A percentile compares a stretch with the other conserved stretches of the same genome.
Conservation (phyloP, 2,797 vertebrate species). For the Sebastes itinus region DNA sequence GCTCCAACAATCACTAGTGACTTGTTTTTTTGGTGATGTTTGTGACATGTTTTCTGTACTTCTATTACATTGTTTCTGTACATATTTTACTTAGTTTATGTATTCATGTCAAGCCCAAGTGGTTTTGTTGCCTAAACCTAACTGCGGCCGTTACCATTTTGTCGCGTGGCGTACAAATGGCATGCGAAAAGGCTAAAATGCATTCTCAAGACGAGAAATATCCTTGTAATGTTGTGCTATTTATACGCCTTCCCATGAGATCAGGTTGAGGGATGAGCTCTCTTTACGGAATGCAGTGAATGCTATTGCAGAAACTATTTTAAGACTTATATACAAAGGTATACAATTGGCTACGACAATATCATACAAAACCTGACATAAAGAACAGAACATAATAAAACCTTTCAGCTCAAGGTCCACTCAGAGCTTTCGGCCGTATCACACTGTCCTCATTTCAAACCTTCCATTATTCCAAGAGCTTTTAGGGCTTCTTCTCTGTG, state of each 20-base stretch:
- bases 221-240: too few species aligned
- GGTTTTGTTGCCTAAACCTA: neutral
- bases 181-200: neutral
- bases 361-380: too few species aligned
- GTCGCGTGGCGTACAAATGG: neutral
- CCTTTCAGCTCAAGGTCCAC: neutral
- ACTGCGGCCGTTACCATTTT: neutral
- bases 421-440: neutral
- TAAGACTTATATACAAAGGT: too few species aligned
- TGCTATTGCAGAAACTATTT: too few species aligned
- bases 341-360: too few species aligned
- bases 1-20: neutral
- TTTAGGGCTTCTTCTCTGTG: neutral
- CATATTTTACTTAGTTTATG: neutral
- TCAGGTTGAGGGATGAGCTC: too few species aligned
- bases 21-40: neutral
- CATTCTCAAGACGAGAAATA: neutral
- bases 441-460: neutral
- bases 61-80: neutral
- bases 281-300: too few species aligned
- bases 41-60: neutral
- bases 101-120: neutral
- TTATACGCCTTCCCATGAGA: too few species aligned
- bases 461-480: neutral
- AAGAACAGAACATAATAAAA: too few species aligned